Conservation (phyloP, 2,113 vertebrate species). For the Gymnobelideus leadbeateri region DNA sequence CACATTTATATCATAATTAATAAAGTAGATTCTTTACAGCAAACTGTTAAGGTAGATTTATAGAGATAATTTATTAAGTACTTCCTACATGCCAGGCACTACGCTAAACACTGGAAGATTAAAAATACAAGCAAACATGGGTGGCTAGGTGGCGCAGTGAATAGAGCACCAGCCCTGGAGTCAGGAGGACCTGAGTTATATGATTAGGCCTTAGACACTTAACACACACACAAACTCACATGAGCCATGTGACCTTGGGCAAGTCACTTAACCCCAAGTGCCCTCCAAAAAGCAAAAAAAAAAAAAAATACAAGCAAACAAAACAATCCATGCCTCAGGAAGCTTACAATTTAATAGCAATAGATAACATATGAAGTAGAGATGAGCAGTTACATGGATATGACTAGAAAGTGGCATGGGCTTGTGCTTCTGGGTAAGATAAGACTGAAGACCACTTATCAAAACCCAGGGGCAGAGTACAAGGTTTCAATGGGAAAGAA, state of each 20-base stretch:
- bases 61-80: background rate
- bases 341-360: background rate
- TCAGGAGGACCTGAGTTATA: too few species aligned
- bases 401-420: background rate
- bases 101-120: background rate
- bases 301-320: background rate
- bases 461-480: background rate
- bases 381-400: background rate
- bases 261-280: too few species aligned
- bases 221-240: too few species aligned
- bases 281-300: too few species aligned
- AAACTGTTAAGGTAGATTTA: background rate
- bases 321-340: background rate
- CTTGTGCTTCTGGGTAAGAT: background rate
- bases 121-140: background rate
- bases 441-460: background rate
- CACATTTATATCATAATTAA: background rate
- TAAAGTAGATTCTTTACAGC: background rate
- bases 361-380: background rate
- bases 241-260: too few species aligned
- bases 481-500: background rate
- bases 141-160: too few species aligned
- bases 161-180: too few species aligned
- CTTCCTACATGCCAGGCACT: background rate
- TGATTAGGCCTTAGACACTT: too few species aligned